A percentile compares a stretch with the other conserved stretches of the same genome.
phyloP scores from a whole-genome alignment of 2,113 vertebrate species.

The Hipposideros armiger region DNA sequence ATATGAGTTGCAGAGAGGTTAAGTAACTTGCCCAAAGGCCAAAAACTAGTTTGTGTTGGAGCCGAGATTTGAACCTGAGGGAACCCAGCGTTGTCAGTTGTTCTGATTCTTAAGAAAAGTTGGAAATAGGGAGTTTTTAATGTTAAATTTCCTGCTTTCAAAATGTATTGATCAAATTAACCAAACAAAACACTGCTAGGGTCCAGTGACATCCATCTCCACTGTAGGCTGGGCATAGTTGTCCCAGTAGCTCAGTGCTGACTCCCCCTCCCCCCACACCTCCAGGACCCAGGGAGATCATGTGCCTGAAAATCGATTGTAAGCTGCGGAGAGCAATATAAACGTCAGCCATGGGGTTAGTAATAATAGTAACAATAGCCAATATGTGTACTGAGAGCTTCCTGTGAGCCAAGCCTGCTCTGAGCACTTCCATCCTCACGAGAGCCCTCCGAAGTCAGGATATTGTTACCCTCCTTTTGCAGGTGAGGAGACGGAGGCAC shows the following conservation, averaged over 20 bases:
- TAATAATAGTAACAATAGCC: fast-evolving
- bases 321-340: background rate
- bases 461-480: background rate
- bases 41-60: background rate
- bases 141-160: background rate
- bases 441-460: background rate
- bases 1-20: fast-evolving
- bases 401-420: background rate
- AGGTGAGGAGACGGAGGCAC: background rate
- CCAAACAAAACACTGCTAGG: background rate
- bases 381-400: fast-evolving
- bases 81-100: background rate
- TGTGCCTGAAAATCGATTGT: background rate
- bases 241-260: fast-evolving
- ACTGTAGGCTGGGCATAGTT: no score
- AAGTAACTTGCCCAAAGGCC: background rate
- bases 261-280: background rate
- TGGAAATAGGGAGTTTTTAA: background rate
- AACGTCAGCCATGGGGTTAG: background rate
- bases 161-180: background rate
- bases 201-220: background rate
- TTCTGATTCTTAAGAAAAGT: background rate
- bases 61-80: background rate
- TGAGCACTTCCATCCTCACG: background rate
- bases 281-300: background rate